phyloP scores from a whole-genome alignment of 2,113 vertebrate species.

The Okapia johnstoni region DNA sequence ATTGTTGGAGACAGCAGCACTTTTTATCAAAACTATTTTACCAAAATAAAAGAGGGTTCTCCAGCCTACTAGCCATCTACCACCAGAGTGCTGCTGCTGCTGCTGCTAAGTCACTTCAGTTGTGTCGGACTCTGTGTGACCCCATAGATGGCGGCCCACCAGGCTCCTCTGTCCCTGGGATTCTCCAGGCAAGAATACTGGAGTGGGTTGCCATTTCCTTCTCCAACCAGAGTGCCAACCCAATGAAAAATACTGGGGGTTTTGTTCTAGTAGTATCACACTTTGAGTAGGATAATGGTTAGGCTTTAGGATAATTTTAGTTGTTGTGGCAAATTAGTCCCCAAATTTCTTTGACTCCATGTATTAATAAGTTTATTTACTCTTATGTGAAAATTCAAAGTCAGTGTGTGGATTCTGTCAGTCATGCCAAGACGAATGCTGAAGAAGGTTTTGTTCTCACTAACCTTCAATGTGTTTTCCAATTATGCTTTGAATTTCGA shows the following conservation, averaged over 20 bases:
- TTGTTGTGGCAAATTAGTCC: neutral
- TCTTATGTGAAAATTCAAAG: neutral
- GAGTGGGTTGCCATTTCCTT: neutral
- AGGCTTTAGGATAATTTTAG: neutral
- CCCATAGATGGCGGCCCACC: neutral
- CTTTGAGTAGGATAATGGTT: neutral
- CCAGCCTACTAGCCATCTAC: neutral
- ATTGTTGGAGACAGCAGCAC: neutral
- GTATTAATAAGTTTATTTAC: neutral
- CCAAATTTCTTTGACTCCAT: neutral
- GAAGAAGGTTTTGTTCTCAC: neutral
- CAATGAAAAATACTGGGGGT: neutral
- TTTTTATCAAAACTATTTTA: constrained; percentile 11
- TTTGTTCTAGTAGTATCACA: neutral
- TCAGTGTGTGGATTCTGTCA: neutral
- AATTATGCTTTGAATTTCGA: neutral
- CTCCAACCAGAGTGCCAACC: neutral
- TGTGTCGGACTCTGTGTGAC: neutral
- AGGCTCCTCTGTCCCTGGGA: neutral
- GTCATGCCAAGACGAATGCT: neutral
- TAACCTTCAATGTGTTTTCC: neutral
- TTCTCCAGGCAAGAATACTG: neutral
- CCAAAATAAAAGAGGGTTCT: neutral
- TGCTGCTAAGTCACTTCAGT: neutral
- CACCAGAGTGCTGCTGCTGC: neutral